These are phyloP conservation scores for Notolabrus celidotus DNA, from an alignment of 2,797 vertebrate genomes.

Conservation along the genomic window DNA sequence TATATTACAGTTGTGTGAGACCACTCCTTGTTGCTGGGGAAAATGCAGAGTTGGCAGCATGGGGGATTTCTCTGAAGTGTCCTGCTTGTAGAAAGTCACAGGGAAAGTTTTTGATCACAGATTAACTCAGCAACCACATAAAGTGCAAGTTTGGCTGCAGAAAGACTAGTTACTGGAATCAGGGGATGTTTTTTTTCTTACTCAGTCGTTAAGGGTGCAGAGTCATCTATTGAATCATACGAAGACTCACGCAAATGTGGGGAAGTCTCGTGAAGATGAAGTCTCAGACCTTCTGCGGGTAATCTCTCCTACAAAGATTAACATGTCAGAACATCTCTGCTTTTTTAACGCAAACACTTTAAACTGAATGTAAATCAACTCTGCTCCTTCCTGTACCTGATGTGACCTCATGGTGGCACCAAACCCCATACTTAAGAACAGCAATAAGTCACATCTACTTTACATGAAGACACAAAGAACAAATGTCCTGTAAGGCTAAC, in stretches of 20 bases:
- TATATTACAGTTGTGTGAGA: neutral
- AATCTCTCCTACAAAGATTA: neutral
- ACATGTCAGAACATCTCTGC: slow-evolving; percentile 13
- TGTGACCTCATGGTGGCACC: slow-evolving; percentile 67
- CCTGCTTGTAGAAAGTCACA: slow-evolving; percentile 48
- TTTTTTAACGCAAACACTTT: neutral
- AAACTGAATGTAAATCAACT: neutral
- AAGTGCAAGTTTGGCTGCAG: slow-evolving; percentile 38
- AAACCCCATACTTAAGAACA: slow-evolving; percentile 50
- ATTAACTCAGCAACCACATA: slow-evolving; percentile 73
- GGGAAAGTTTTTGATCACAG: slow-evolving; percentile 58
- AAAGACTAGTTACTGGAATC: slow-evolving; percentile 70
- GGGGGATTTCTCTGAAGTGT: slow-evolving; percentile 32
- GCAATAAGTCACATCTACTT: neutral
- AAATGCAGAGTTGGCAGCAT: slow-evolving; percentile 53
- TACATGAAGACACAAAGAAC: slow-evolving; percentile 15
- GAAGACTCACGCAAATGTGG: slow-evolving; percentile 31
- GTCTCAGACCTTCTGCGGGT: neutral
- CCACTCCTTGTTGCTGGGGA: neutral
- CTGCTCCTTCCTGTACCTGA: slow-evolving; percentile 22
- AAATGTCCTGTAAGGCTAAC: slow-evolving; percentile 17
- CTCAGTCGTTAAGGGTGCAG: slow-evolving; percentile 49
- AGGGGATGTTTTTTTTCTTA: slow-evolving; percentile 42
- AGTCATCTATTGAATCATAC: slow-evolving; percentile 75
- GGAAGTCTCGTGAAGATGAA: slow-evolving; percentile 8